Evolutionary conservation across 2,888 invertebrate species (phyloP), one percentile per base, ranked within the genome.

Genomic region (Brassicogethes aeneus): DNA sequence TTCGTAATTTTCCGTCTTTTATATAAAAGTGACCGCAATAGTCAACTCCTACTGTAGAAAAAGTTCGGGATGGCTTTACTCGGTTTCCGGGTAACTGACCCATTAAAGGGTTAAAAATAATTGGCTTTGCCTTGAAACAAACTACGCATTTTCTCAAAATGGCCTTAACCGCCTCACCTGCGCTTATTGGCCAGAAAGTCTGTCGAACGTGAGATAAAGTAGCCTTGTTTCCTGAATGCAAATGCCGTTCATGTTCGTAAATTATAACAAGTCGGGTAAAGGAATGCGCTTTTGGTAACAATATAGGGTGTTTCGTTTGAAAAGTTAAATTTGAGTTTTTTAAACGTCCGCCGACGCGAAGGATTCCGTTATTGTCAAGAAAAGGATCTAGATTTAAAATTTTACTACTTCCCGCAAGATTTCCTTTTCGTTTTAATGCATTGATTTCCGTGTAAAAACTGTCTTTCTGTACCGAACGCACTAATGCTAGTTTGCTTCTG

Each of bases 321-420:
- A 39, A 43, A 3, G 39, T 3, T 10, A 53, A 12, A 2, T 47
- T 37, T 3, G 56, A 41, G 1, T 48, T 35, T 35, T 47, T 37
- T 7, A 59, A 35, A 16, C 56, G 40, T 3, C 55, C 56, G 1
- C 56, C 60, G 2, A 59, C 57, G 12, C 56, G 40, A 2, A 58
- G n/a, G 10, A 58, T 30, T 2, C 45, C 48, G 1, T 45, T 31
- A 3, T 39, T 10, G 17, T 44, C 40, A 5, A 42, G 7, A 37
- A 43, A 45, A 12, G 42, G 45, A 14, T 42, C 39, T 13, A 45
- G 17, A 8, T 15, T 15, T 12, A 34, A 2, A 32, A 40, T 7
- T 16, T 8, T 30, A 36, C 40, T 45, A 10, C 8, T 8, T 7
- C 14, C 5, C 5, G n/a, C 5, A 5, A 33, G 8, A 7, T 7